Evolutionary conservation across 2,113 vertebrate species (phyloP).

Genomic region (Mionectes macconnelli): DNA sequence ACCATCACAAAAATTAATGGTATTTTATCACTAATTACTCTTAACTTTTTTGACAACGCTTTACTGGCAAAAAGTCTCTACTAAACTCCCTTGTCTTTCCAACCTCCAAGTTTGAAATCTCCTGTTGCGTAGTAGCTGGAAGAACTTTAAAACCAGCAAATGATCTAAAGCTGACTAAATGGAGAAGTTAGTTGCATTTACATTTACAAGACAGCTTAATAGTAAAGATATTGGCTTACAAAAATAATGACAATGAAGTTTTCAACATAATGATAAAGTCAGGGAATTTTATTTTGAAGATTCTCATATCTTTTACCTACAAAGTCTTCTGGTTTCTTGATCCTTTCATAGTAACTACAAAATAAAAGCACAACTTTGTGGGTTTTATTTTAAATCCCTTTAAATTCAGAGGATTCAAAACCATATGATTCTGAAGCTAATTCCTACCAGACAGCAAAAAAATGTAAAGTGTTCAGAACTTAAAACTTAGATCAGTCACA

Average conservation of each 20-base stretch:
- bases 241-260: neutral
- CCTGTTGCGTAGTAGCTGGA: neutral
- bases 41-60: neutral
- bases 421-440: neutral
- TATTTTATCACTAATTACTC: neutral
- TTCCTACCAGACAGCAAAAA: neutral
- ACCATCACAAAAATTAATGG: neutral
- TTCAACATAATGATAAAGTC: neutral
- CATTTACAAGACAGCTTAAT: neutral
- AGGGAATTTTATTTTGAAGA: neutral
- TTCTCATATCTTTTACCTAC: neutral
- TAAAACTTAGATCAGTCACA: neutral
- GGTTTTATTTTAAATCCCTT: neutral
- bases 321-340: neutral
- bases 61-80: neutral
- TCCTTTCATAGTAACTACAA: neutral
- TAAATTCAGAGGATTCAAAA: neutral
- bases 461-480: neutral
- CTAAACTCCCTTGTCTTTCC: neutral
- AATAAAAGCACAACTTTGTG: neutral
- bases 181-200: neutral
- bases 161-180: neutral
- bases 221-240: neutral
- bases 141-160: neutral
- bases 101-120: neutral